Evolutionary conservation across 2,888 invertebrate genomes (phyloP).

Genomic region (Fissipunctia ypsillon): DNA sequence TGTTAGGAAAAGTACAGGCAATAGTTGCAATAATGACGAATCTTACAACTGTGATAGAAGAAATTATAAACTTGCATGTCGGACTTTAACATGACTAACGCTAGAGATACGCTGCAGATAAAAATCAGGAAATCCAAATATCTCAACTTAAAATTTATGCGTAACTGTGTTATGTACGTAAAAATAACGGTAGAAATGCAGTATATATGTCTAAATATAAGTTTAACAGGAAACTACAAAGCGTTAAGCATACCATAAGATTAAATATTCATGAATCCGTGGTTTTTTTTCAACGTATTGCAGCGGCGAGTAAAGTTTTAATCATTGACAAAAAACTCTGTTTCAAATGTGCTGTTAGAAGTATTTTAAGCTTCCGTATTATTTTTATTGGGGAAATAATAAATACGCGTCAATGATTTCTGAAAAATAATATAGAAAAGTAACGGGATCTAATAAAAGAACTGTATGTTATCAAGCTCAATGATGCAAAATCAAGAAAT

Average conservation of each 20-base stretch:
- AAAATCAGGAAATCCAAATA: constrained; percentile 35
- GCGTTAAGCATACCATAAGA: constrained; percentile 57
- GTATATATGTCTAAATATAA: constrained; percentile 56
- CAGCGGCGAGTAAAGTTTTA: constrained; percentile 42
- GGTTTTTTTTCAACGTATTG: constrained; percentile 48
- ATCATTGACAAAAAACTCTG: constrained; percentile 50
- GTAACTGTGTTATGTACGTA: constrained; percentile 47
- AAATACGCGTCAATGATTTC: background rate
- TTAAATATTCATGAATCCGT: constrained; percentile 63
- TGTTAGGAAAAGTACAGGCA: background rate
- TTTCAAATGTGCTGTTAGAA: constrained; percentile 22
- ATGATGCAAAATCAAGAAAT: background rate
- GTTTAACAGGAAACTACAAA: constrained; percentile 58
- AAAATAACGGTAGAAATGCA: constrained; percentile 63
- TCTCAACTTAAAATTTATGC: constrained; percentile 32
- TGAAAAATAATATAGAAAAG: background rate
- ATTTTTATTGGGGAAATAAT: constrained; percentile 2
- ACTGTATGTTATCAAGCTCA: background rate
- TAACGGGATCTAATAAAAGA: background rate
- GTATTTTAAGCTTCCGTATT: constrained; percentile 24
- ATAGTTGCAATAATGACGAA: background rate
- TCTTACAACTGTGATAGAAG: background rate
- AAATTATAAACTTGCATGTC: background rate
- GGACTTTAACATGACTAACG: background rate
- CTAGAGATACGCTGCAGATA: constrained; percentile 9